Percentiles rank a stretch among this genome's conserved stretches.
Evolutionary conservation across 2,797 vertebrate species (phyloP).

Genomic region (Molothrus ater): DNA sequence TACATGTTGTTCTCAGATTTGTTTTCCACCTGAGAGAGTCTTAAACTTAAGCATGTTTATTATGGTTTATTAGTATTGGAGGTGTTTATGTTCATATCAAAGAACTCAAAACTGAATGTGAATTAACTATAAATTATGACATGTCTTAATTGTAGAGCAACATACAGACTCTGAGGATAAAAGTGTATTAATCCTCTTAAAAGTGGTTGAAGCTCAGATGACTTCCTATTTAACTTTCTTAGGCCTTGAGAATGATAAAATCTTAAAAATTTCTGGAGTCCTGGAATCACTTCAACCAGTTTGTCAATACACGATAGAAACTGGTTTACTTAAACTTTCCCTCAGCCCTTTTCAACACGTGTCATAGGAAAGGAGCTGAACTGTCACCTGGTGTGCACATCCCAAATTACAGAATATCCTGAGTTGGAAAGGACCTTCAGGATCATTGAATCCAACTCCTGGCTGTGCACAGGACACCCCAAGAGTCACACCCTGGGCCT

Average conservation of each 20-base stretch:
- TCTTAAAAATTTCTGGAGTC: not conserved
- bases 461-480: not conserved
- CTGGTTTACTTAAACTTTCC: not conserved
- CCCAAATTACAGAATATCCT: not conserved
- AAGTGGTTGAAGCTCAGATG: not conserved
- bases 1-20: not conserved
- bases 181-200: not conserved
- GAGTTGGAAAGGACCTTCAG: not conserved
- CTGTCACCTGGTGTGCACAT: not conserved
- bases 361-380: not conserved
- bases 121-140: not conserved
- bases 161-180: not conserved
- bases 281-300: not conserved
- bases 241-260: not conserved
- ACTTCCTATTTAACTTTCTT: not conserved
- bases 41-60: not conserved
- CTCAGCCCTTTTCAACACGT: not conserved
- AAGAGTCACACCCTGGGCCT: not conserved
- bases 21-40: not conserved
- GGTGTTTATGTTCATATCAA: not conserved
- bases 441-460: not conserved
- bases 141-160: not conserved
- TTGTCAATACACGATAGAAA: not conserved
- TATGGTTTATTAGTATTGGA: not conserved
- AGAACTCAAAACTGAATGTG: not conserved